Evolutionary conservation across 2,113 vertebrate genomes (phyloP), one percentile per base, ranked within the genome.

Genomic region (Octodon degus): DNA sequence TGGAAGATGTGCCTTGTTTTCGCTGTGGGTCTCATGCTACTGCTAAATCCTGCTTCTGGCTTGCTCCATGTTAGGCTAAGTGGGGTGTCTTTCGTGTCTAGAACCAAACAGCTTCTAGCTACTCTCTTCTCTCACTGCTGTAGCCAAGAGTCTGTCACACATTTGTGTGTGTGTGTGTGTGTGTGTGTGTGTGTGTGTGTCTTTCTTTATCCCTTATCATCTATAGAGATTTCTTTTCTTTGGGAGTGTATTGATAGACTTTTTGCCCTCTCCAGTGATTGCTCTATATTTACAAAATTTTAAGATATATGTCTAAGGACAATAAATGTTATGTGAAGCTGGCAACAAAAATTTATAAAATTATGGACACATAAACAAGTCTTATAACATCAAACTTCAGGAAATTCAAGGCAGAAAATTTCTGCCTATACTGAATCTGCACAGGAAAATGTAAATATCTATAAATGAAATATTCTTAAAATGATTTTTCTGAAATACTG

Each of bases 401-500:
- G n/a, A 89, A n/a, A 76, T 68, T 89, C 27, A 89, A 93, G 80
- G 50, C 63, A 87, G 79, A 92, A 27, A 83, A 65, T 89, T 50
- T 62, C 60, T 86, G 43, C 43, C 95, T 47, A 10, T 50, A 55
- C 84, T 65, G 58, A 80, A 37, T 88, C 86, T 63, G 50, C 58
- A 43, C 30, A 85, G 79, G 79, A 60, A 88, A 63, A 60, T 68
- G 90, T 89, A 92, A 94, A 72, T 74, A 40, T 40, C n/a, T 91
- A 7, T 32, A 67, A 86, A 53, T 91, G 81, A 97, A 95, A 72
- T 62, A 72, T 12, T 22, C 16, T 91, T 77, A 86, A 74, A 84
- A 53, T 86, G 12, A n/a, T 76, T 13, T 53, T 40, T 86, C 72
- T 83, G n/a, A 93, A 96, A 84, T 96, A 95, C 43, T 86, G 62